phyloP scores from a whole-genome alignment of 2,888 invertebrate species.

The Lasiommata megera region DNA sequence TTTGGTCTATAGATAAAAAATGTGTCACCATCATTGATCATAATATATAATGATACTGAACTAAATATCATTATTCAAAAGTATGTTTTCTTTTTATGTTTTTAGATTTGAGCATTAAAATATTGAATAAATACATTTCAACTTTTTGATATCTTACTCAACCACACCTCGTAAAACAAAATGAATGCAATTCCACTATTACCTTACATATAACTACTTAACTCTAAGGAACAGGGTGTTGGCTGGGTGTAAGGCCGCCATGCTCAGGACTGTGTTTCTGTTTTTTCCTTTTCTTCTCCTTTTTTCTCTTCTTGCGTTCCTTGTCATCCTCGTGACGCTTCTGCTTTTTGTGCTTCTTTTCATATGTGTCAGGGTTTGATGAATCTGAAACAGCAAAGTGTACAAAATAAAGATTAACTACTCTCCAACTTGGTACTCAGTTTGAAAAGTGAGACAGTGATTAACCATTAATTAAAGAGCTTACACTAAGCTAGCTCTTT shows the following conservation, averaged over 20 bases:
- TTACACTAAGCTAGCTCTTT: too few species aligned
- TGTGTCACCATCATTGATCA: too few species aligned
- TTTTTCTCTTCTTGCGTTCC: conserved; percentile 95
- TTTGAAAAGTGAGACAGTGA: too few species aligned
- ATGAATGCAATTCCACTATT: conserved; percentile 8
- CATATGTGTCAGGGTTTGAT: conserved; percentile 90
- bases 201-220: conserved; percentile 3
- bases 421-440: too few species aligned
- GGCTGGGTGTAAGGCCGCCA: conserved; percentile 82
- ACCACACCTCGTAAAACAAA: background rate
- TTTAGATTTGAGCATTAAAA: background rate
- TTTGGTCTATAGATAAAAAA: too few species aligned
- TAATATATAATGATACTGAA: too few species aligned
- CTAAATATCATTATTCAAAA: too few species aligned
- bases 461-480: too few species aligned
- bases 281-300: conserved; percentile 97
- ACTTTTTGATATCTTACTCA: background rate
- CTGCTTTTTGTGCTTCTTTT: conserved; percentile 97
- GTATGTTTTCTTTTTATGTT: background rate
- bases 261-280: conserved; percentile 96
- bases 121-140: background rate
- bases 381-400: conserved; percentile 66
- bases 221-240: conserved; percentile 62
- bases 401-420: too few species aligned
- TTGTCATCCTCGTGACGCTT: conserved; percentile 96